Evolutionary conservation across 2,888 invertebrate genomes (phyloP).

Genomic region (Panzeria rudis): DNA sequence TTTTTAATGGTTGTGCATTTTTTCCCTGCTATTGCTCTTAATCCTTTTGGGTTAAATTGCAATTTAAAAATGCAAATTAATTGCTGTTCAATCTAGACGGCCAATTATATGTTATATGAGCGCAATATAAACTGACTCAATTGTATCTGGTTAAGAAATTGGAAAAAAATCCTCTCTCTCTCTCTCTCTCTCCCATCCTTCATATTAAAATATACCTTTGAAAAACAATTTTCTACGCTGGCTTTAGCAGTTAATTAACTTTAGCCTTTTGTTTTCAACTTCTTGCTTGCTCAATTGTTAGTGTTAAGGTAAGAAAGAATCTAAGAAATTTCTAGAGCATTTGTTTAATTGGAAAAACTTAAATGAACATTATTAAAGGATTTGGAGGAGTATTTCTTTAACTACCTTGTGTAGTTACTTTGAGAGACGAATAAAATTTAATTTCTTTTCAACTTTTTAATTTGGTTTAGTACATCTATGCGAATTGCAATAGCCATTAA

Average conservation of each 20-base stretch:
- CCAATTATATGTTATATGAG: slow-evolving; percentile 62
- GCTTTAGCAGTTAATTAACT: slow-evolving; percentile 67
- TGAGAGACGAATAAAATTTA: slow-evolving; percentile 39
- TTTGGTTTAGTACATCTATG: neutral
- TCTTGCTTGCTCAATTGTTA: neutral
- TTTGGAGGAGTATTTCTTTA: slow-evolving; percentile 26
- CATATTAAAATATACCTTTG: neutral
- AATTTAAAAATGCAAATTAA: slow-evolving; percentile 83
- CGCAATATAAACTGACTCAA: slow-evolving; percentile 53
- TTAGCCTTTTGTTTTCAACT: slow-evolving; percentile 26
- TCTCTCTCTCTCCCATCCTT: neutral
- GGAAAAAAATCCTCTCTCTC: slow-evolving; percentile 23
- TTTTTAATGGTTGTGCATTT: slow-evolving; percentile 51
- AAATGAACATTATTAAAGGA: slow-evolving; percentile 64
- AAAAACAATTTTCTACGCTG: slow-evolving; percentile 38
- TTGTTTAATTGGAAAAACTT: slow-evolving; percentile 72
- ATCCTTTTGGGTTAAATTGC: slow-evolving; percentile 75
- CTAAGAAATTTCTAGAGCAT: slow-evolving; percentile 67
- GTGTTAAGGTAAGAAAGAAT: slow-evolving; percentile 33
- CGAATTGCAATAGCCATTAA: slow-evolving; percentile 49
- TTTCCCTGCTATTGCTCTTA: slow-evolving; percentile 11
- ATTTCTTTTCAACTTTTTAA: slow-evolving; percentile 44
- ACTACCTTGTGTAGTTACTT: neutral
- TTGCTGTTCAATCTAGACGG: slow-evolving; percentile 75
- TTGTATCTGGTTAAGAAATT: slow-evolving; percentile 71